phyloP scores from a whole-genome alignment of 2,113 vertebrate species.

The Mormyrus iriodes region DNA sequence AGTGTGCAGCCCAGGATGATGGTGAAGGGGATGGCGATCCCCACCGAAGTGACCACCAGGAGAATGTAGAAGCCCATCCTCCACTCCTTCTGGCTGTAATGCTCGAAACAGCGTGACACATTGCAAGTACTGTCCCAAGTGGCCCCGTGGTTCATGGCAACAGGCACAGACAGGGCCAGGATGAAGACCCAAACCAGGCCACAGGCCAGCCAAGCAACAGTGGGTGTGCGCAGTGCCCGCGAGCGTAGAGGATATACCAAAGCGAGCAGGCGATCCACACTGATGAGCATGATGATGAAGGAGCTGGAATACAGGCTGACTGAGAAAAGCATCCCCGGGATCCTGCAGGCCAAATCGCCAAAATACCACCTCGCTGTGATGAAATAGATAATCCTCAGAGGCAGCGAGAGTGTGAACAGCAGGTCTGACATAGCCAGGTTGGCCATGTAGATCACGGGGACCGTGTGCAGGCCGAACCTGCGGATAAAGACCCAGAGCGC shows the following conservation, averaged over 20 bases:
- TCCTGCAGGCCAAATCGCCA: constrained; percentile 25
- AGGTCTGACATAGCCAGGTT: constrained; percentile 52
- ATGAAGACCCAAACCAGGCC: constrained; percentile 35
- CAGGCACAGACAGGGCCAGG: constrained; percentile 18
- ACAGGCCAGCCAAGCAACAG: constrained; percentile 35
- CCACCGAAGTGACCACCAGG: constrained; percentile 10
- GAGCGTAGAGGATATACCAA: constrained; percentile 53
- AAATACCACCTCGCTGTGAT: constrained; percentile 35
- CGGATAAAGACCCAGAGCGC: constrained; percentile 47
- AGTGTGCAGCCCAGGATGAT: constrained; percentile 32
- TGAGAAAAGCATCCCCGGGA: constrained; percentile 41
- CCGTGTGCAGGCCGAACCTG: constrained; percentile 32
- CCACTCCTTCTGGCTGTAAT: constrained; percentile 1
- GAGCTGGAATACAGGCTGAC: constrained; percentile 50
- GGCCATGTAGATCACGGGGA: constrained; percentile 45
- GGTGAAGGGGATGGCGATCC: constrained; percentile 29
- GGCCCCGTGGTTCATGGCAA: constrained; percentile 20
- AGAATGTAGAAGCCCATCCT: constrained; percentile 24
- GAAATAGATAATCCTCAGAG: constrained; percentile 45
- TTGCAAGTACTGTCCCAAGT: not conserved
- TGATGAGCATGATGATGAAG: constrained; percentile 58
- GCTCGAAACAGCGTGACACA: constrained; percentile 27
- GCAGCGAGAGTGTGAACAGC: constrained; percentile 45
- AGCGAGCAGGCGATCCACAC: constrained; percentile 52
- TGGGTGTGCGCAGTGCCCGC: constrained; percentile 31